Evolutionary conservation across 2,113 vertebrate genomes (phyloP).

Genomic region (Mastomys natalensis): DNA sequence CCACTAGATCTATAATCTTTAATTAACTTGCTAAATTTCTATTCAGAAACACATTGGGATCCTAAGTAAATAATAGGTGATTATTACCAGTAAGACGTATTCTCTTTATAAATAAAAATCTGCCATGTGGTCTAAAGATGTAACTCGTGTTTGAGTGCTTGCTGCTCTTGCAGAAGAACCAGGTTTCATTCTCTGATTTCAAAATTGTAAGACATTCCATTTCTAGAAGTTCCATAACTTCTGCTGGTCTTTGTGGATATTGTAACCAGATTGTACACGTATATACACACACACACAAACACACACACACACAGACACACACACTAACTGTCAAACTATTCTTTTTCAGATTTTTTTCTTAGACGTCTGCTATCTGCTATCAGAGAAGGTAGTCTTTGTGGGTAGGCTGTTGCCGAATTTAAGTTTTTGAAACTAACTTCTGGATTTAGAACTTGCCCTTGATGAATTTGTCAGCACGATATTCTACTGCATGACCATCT

Average conservation of each 20-base stretch:
- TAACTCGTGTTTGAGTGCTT: not conserved
- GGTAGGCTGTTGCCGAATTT: not conserved
- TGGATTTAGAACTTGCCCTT: not conserved
- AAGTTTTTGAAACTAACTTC: not conserved
- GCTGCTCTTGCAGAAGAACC: not conserved
- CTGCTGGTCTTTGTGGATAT: not conserved
- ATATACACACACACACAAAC: no score
- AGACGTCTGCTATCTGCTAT: not conserved
- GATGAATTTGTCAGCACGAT: not conserved
- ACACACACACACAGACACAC: no score
- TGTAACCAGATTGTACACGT: no score
- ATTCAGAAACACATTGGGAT: not conserved
- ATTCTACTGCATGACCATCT: not conserved
- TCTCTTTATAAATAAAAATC: conserved; percentile 3
- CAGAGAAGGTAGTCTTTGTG: not conserved
- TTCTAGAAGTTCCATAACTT: not conserved
- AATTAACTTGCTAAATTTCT: not conserved
- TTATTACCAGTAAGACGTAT: not conserved
- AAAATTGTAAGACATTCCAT: not conserved
- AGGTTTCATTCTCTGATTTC: not conserved
- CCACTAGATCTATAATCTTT: not conserved
- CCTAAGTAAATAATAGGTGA: not conserved
- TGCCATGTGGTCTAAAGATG: not conserved
- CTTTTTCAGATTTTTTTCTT: not conserved
- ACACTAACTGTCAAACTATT: not conserved